Evolutionary conservation across 2,888 invertebrate species (phyloP).

Genomic region (Drosophila affinis): DNA sequence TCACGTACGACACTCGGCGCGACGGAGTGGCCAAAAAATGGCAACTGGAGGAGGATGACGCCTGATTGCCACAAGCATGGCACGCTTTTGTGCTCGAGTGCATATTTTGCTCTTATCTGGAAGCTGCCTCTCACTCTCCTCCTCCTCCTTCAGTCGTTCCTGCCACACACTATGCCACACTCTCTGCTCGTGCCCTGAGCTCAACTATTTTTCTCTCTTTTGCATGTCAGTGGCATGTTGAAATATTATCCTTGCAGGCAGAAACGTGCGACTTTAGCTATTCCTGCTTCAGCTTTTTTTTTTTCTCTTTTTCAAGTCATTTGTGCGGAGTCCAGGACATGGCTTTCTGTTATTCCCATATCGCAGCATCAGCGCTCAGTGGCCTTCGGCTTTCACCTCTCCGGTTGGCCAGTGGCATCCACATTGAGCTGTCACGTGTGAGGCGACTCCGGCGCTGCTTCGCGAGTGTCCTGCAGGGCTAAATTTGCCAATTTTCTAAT

Average conservation of each 20-base stretch:
- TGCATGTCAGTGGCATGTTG: conserved; percentile 76
- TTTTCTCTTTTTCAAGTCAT: conserved; percentile 25
- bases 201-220: conserved; percentile 50
- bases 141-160: not conserved
- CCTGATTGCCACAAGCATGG: conserved; percentile 67
- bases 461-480: conserved; percentile 41
- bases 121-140: conserved; percentile 36
- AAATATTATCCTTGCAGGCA: conserved; percentile 82
- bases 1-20: conserved; percentile 75
- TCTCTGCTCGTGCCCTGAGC: conserved; percentile 22
- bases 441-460: conserved; percentile 35
- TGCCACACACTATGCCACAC: not conserved
- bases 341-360: conserved; percentile 63
- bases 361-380: conserved; percentile 58
- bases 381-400: conserved; percentile 20
- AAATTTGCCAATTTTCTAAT: conserved; percentile 78
- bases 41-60: conserved; percentile 19
- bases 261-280: conserved; percentile 80
- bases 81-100: conserved; percentile 78
- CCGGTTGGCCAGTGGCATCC: conserved; percentile 38
- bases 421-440: conserved; percentile 75
- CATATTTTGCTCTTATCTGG: conserved; percentile 76
- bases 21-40: conserved; percentile 59
- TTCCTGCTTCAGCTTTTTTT: conserved; percentile 13
- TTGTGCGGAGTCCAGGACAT: conserved; percentile 55